Conservation (phyloP, 2,797 vertebrate genomes). For the Brachyalestes nurse region DNA sequence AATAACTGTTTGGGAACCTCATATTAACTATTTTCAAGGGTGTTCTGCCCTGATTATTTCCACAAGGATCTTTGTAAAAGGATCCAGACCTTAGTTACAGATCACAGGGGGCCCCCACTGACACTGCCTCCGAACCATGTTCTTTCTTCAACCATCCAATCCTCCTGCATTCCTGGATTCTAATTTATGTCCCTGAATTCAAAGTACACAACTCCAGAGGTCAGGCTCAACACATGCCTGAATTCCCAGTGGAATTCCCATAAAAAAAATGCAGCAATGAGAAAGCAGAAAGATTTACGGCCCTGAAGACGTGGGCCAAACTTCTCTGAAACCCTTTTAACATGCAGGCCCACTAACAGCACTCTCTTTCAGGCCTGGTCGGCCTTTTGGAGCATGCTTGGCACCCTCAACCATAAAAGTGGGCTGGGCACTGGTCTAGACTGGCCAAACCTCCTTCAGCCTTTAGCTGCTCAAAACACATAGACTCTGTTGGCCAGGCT, state of each 20-base stretch:
- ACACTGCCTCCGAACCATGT: conserved; percentile 52
- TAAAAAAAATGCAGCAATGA: conserved; percentile 74
- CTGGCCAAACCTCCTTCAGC: conserved; percentile 33
- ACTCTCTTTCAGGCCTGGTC: conserved; percentile 53
- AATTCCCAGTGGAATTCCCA: conserved; percentile 81
- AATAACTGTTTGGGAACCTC: background rate
- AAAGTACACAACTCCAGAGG: conserved; percentile 80
- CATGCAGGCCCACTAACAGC: conserved; percentile 67
- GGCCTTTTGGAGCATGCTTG: conserved; percentile 27
- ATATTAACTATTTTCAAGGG: background rate
- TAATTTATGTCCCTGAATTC: conserved; percentile 82
- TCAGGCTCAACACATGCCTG: conserved; percentile 83
- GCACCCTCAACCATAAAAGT: conserved; percentile 45
- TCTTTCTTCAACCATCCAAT: conserved; percentile 60
- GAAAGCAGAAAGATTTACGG: conserved; percentile 81
- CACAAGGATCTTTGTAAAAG: background rate
- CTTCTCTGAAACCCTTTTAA: conserved; percentile 77
- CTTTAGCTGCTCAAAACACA: conserved; percentile 27
- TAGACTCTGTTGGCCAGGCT: conserved; percentile 46
- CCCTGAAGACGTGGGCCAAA: conserved; percentile 64
- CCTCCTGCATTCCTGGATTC: conserved; percentile 71
- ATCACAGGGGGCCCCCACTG: conserved; percentile 1
- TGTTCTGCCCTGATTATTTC: background rate
- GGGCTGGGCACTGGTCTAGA: conserved; percentile 45
- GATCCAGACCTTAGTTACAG: conserved; percentile 19